Conservation (phyloP, 2,113 vertebrate species). For the Chaetodon trifascialis region DNA sequence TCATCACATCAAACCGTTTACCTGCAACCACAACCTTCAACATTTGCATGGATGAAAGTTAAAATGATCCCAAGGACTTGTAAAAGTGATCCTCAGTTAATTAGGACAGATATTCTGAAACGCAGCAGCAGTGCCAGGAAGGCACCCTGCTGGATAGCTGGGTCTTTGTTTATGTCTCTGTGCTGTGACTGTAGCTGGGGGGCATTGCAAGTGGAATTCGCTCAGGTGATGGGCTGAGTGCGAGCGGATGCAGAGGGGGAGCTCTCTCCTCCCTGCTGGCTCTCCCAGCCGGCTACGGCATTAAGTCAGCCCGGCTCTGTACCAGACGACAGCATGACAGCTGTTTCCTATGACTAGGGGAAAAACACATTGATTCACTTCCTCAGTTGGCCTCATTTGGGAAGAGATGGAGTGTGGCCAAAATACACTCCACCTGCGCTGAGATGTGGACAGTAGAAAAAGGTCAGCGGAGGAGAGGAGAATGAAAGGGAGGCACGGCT, state of each 20-base stretch:
- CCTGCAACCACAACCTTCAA: slow-evolving; percentile 37
- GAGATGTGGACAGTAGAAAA: slow-evolving; percentile 68
- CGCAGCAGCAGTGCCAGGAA: slow-evolving; percentile 43
- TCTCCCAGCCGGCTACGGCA: slow-evolving; percentile 64
- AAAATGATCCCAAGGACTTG: slow-evolving; percentile 49
- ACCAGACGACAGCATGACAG: slow-evolving; percentile 72
- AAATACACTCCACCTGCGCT: slow-evolving; percentile 34
- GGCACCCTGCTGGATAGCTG: slow-evolving; percentile 36
- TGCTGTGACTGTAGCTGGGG: slow-evolving; percentile 60
- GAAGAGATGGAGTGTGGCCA: slow-evolving; percentile 77
- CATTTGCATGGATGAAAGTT: slow-evolving; percentile 43
- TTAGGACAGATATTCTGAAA: slow-evolving; percentile 55
- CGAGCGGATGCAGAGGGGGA: slow-evolving; percentile 34
- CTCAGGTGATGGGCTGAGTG: slow-evolving; percentile 73
- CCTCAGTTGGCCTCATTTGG: slow-evolving; percentile 75
- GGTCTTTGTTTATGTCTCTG: slow-evolving; percentile 66
- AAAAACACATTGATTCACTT: slow-evolving; percentile 74
- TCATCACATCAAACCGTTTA: slow-evolving; percentile 39
- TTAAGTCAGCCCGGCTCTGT: slow-evolving; percentile 60
- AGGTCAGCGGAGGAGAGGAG: slow-evolving; percentile 61
- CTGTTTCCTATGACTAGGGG: slow-evolving; percentile 75
- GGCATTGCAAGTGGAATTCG: slow-evolving; percentile 63
- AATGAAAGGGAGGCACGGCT: slow-evolving; percentile 40
- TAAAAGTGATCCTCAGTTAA: slow-evolving; percentile 62
- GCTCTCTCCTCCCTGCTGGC: slow-evolving; percentile 59